These are phyloP conservation scores for Mamestra brassicae DNA, from an alignment of 2,888 invertebrate species.

Conservation along the genomic window DNA sequence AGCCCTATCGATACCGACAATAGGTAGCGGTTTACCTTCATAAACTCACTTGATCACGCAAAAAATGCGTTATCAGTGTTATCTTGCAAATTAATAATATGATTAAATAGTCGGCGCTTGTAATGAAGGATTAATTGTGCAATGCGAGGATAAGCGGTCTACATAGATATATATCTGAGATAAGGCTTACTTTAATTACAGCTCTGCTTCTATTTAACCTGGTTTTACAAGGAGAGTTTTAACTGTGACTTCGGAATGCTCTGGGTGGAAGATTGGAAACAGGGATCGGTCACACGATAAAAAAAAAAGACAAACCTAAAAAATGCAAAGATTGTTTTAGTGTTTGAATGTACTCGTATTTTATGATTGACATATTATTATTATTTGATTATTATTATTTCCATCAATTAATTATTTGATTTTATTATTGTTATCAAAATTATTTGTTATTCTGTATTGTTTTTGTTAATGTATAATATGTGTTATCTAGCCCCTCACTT, in stretches of 20 bases:
- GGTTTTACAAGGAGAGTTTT: constrained; percentile 9
- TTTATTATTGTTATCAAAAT: no score
- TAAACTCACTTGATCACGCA: constrained; percentile 22
- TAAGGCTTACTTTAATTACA: constrained; percentile 10
- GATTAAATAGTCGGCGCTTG: constrained; percentile 33
- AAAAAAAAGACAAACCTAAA: no score
- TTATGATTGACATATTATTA: no score
- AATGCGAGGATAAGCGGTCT: constrained; percentile 37
- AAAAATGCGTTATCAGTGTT: constrained; percentile 39
- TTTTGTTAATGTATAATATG: no score
- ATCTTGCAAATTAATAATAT: constrained; percentile 28
- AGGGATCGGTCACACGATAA: background rate
- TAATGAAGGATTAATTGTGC: constrained; percentile 40
- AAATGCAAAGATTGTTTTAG: no score
- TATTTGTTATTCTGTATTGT: no score
- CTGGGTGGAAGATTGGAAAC: no score
- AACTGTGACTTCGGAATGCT: background rate
- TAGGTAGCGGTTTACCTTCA: constrained; percentile 11
- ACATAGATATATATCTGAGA: constrained; percentile 12
- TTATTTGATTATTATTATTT: no score
- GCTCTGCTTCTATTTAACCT: background rate
- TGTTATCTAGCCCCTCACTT: no score
- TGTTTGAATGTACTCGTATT: no score
- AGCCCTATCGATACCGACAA: background rate
- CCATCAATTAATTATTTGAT: no score